Base-by-base conservation (phyloP, 1,140 invertebrate species). In the Parapsyche elsis region DNA sequence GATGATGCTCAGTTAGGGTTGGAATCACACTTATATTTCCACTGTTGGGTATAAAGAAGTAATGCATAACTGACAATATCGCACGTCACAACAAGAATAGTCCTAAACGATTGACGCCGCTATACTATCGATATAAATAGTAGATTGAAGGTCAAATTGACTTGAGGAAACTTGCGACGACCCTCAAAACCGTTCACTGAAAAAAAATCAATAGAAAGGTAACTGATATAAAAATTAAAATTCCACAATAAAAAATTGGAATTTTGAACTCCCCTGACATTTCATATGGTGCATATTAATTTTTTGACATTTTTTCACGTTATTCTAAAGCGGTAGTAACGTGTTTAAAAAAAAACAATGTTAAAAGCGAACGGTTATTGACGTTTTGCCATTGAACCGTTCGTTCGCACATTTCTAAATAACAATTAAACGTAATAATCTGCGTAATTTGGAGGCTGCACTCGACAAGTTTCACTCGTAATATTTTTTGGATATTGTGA, bases 261-360 rank as follows among this genome's bases (percentile, higher is more conserved):
- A 53, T 5, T 14, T 53, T 53, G 49, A 12, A 53, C 49, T 16
- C 10, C 49, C 49, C 49, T 53, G 49, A 53, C 49, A 53, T 53
- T 53, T 53, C 4, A 53, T 14, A 53, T 53, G 2, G 16, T 10
- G 49, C 49, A 61, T 61, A 61, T 21, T 61, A 21, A 53, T 16
- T 61, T 16, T 61, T 21, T 23, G 9, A 61, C n/a, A 61, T 61
- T 61, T 61, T 61, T 61, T 61, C 59, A 61, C 59, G 59, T 53
- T 5, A 5, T 53, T 53, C 10, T 2, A 53, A 53, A 53, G 49
- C 49, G 16, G 16, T 53, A 53, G 12, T 38, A 7, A 38, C 49
- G 10, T 19, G 59, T 21, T 61, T 1, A 23, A 61, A 23, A 61
- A 61, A 61, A 7, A 61, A 4, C 1, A 21, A 16, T 4, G 5